A percentile compares a stretch with the other conserved stretches of the same genome.
Conservation (phyloP, 2,888 invertebrate genomes). For the Scaptomyza flava region DNA sequence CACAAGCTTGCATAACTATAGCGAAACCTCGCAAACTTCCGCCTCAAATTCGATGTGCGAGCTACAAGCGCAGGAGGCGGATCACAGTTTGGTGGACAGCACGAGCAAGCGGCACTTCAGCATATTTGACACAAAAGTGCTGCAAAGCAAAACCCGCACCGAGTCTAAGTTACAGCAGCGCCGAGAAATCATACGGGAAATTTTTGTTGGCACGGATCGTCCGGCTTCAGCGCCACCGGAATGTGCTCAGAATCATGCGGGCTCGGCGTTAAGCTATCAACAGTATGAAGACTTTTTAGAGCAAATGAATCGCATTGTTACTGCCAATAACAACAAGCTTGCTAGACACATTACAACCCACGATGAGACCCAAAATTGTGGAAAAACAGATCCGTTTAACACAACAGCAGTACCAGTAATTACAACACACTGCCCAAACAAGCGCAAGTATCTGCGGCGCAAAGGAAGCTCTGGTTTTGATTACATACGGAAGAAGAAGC, state of each 20-base stretch:
- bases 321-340: constrained; percentile 73
- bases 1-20: constrained; percentile 59
- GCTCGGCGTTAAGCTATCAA: constrained; percentile 73
- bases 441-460: constrained; percentile 80
- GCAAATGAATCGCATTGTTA: constrained; percentile 80
- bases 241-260: constrained; percentile 75
- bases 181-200: constrained; percentile 91
- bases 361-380: not conserved
- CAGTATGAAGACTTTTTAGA: constrained; percentile 83
- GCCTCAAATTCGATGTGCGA: constrained; percentile 77
- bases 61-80: constrained; percentile 61
- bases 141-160: constrained; percentile 90
- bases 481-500: constrained; percentile 95
- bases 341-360: constrained; percentile 20
- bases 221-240: constrained; percentile 92
- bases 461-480: constrained; percentile 88
- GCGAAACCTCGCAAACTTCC: constrained; percentile 78
- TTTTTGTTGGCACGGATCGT: constrained; percentile 90
- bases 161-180: constrained; percentile 90
- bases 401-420: not conserved
- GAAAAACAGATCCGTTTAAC: not conserved
- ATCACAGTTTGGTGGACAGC: constrained; percentile 24
- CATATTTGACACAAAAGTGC: constrained; percentile 89
- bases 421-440: constrained; percentile 51
- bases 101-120: constrained; percentile 79